A percentile compares a stretch with the other conserved stretches of the same genome.
Conservation (phyloP, 1,140 invertebrate species). For the Gonatopus flavifemur region DNA sequence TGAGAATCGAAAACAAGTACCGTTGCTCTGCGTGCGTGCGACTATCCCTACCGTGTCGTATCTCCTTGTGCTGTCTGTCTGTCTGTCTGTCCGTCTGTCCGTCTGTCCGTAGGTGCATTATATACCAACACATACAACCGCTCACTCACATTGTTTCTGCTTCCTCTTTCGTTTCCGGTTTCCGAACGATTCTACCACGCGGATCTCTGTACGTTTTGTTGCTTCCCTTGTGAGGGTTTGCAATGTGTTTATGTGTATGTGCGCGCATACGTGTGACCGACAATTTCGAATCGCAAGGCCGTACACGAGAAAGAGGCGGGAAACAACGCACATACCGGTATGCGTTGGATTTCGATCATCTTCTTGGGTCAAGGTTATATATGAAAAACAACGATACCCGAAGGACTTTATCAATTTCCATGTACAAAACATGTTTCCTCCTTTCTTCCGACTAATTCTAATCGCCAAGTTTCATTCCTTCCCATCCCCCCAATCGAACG, state of each 20-base stretch:
- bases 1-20: no score
- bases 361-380: conserved; percentile 13
- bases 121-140: no score
- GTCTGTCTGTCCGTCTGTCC: conserved; percentile 1
- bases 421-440: no score
- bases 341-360: conserved; percentile 18
- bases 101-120: not conserved
- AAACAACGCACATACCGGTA: not conserved
- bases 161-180: not conserved
- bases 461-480: no score
- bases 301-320: conserved; percentile 4
- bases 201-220: conserved; percentile 44
- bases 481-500: no score
- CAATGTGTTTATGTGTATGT: conserved; percentile 18
- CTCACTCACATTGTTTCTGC: conserved; percentile 5
- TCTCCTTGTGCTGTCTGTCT: not conserved
- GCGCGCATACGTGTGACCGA: conserved; percentile 1
- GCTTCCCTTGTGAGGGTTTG: conserved; percentile 21
- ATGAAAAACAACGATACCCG: not conserved
- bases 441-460: no score
- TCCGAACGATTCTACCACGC: conserved; percentile 2
- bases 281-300: conserved; percentile 5
- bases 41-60: no score
- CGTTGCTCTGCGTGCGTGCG: no score
- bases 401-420: no score